Evolutionary conservation across 2,888 invertebrate genomes (phyloP).

Genomic region (Helicoverpa assulta): DNA sequence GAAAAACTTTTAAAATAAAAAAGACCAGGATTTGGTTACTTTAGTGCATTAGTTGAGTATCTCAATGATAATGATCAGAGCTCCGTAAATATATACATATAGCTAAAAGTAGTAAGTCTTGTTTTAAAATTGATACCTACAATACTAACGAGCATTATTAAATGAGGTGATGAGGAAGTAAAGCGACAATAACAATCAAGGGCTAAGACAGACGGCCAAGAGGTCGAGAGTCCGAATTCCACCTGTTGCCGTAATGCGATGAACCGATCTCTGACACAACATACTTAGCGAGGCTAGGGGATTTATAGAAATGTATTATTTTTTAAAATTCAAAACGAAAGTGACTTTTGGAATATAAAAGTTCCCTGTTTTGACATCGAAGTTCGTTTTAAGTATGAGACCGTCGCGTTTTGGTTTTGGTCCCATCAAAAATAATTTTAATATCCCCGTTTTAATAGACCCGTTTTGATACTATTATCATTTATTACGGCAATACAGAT

Average conservation of each 20-base stretch:
- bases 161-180: not conserved
- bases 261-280: slow-evolving; percentile 15
- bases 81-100: not conserved
- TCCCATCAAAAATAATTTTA: not conserved
- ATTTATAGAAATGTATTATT: not conserved
- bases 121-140: not conserved
- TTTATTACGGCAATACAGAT: not conserved
- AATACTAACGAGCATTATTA: not conserved
- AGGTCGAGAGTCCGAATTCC: slow-evolving; percentile 34
- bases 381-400: not conserved
- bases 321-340: not conserved
- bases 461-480: not conserved
- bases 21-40: too few relatives aligned
- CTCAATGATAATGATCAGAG: not conserved
- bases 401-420: too few relatives aligned
- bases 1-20: too few relatives aligned
- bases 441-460: too few relatives aligned
- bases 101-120: not conserved
- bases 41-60: not conserved
- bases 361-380: not conserved
- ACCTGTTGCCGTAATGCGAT: slow-evolving; percentile 46
- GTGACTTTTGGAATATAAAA: not conserved
- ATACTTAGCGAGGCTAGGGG: not conserved
- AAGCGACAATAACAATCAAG: not conserved
- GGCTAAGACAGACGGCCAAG: slow-evolving; percentile 6